Evolutionary conservation across 2,113 vertebrate species (phyloP), one percentile per base, ranked within the genome.

Genomic region (Calonectris borealis): DNA sequence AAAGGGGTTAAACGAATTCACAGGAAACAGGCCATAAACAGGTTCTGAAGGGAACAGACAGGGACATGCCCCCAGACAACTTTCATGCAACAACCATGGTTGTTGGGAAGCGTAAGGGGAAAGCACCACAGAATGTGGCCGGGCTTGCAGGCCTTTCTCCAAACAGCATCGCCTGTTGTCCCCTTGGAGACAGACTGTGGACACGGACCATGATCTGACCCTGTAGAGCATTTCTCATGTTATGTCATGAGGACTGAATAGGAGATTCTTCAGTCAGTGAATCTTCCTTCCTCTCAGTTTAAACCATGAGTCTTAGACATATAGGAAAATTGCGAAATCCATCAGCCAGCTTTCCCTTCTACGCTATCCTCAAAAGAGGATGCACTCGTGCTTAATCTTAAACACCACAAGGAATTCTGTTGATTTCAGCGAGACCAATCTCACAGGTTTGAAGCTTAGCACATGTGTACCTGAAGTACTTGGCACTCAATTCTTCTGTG

Each of bases 131-230:
- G 21, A 60, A 52, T 3, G 10, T 19, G 21, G 3, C 3, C 60
- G 49, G 48, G 10, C 18, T 85, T 64, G 34, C 22, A 85, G 48
- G 15, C 5, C 15, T 78, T 80, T 92, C 71, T 71, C n/a, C 62
- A 76, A n/a, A 25, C 8, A 68, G 10, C 18, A 48, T 48, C 29
- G 73, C 40, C 49, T 54, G 13, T 34, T 55, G 58, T 32, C 21
- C 32, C 1, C 0, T 1, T 26, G 26, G 26, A 60, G 20, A 8
- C 8, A 34, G 40, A 16, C 44, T 66, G 46, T 26, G 44, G 42
- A 38, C 15, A 27, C 42, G 65, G 68, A 19, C 31, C 26, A 20
- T 16, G 44, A 8, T 71, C 51, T 54, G 52, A 83, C 1, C 13
- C 27, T 80, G 32, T 20, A 57, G 51, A 40, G 5, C 7, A 22